These are phyloP conservation scores for Condylura cristata DNA, from an alignment of 2,113 vertebrate genomes.

Conservation along the genomic window DNA sequence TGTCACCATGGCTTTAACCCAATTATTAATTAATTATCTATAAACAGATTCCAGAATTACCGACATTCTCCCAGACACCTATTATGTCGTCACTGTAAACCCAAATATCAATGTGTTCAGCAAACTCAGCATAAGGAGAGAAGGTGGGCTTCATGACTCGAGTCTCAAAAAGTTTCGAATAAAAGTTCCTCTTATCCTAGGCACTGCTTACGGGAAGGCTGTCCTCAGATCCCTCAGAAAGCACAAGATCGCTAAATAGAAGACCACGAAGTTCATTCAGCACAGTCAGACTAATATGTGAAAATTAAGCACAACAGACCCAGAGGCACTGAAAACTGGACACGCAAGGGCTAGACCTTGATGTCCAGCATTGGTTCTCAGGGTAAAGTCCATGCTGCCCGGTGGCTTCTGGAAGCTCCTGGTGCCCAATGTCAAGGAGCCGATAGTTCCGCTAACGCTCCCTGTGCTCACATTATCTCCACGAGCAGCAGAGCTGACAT, in stretches of 20 bases:
- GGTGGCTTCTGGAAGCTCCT: conserved; percentile 97
- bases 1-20: not conserved
- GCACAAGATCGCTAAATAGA: conserved; percentile 96
- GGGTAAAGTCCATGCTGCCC: conserved; percentile 98
- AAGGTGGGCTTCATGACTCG: not conserved
- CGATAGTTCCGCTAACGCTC: conserved; percentile 95
- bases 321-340: conserved; percentile 97
- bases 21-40: conserved; percentile 44
- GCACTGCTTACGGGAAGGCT: conserved; percentile 74
- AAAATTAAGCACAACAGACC: conserved; percentile 86
- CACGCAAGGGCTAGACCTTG: conserved; percentile 97
- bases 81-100: not conserved
- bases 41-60: conserved; percentile 40
- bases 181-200: not conserved
- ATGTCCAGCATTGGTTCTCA: conserved; percentile 99
- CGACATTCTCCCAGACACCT: not conserved
- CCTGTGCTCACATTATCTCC: too few relatives aligned
- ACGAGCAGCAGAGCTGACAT: too few relatives aligned
- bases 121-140: not conserved
- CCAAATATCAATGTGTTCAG: not conserved
- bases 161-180: not conserved
- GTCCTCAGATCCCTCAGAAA: conserved; percentile 95
- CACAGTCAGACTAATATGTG: conserved; percentile 79
- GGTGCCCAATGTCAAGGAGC: conserved; percentile 96
- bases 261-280: conserved; percentile 98